phyloP scores from a whole-genome alignment of 1,140 invertebrate genomes.

The Drosophila grimshawi region DNA sequence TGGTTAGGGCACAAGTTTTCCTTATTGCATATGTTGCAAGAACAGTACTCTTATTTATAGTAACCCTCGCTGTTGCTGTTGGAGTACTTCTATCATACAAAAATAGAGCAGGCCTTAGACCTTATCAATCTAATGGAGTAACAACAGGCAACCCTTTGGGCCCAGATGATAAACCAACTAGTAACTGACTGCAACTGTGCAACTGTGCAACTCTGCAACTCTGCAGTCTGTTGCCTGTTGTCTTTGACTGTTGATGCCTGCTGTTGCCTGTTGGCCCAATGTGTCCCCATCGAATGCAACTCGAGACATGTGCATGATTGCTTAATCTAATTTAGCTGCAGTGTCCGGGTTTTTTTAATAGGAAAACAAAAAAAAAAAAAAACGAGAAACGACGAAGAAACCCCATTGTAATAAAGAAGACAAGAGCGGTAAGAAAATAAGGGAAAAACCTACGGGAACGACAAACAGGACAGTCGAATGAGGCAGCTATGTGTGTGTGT shows the following conservation, averaged over 20 bases:
- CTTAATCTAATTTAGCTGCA: slow-evolving; percentile 77
- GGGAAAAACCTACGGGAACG: slow-evolving; percentile 72
- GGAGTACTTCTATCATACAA: not conserved
- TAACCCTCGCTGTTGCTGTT: not conserved
- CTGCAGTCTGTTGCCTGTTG: not conserved
- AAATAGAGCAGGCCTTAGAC: not conserved
- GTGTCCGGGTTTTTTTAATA: slow-evolving; percentile 58
- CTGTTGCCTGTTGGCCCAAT: slow-evolving; percentile 24
- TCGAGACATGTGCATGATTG: slow-evolving; percentile 75
- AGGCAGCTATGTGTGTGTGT: slow-evolving; percentile 15
- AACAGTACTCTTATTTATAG: not conserved
- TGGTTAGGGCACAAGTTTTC: too few species aligned
- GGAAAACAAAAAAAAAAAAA: slow-evolving; percentile 42
- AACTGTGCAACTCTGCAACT: not conserved
- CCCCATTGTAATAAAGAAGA: slow-evolving; percentile 34
- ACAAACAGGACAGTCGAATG: slow-evolving; percentile 43
- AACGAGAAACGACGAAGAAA: slow-evolving; percentile 2
- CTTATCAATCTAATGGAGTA: not conserved
- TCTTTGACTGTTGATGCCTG: not conserved
- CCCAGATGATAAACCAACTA: not conserved
- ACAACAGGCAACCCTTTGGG: not conserved
- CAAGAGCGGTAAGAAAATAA: slow-evolving; percentile 54
- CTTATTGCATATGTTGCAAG: not conserved
- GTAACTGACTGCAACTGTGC: not conserved
- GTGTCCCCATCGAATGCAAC: slow-evolving; percentile 42